Percentiles rank a stretch among this genome's conserved stretches.
phyloP scores from a whole-genome alignment of 1,140 invertebrate species.

The Himalopsyche phryganea region DNA sequence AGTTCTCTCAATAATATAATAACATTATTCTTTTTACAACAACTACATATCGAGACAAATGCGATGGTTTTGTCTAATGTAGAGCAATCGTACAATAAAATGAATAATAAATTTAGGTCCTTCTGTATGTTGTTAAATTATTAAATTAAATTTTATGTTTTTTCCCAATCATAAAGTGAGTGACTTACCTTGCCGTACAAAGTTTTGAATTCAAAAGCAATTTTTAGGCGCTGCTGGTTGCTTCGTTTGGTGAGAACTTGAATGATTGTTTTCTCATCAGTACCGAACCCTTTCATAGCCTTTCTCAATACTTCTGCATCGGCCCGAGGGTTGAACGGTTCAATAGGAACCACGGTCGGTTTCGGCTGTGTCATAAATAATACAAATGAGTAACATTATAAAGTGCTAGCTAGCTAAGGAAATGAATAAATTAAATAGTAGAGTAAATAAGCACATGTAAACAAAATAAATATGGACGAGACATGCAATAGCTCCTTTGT shows the following conservation, averaged over 20 bases:
- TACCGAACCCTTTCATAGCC: constrained; percentile 81
- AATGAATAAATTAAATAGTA: no score
- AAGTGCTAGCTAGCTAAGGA: no score
- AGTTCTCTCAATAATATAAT: no score
- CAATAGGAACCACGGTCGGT: constrained; percentile 63
- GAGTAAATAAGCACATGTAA: no score
- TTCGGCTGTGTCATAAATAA: constrained; percentile 51
- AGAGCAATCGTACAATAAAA: no score
- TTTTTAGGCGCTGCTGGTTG: constrained; percentile 70
- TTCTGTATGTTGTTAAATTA: no score
- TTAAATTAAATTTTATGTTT: not conserved
- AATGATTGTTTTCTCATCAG: constrained; percentile 80
- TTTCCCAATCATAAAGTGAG: not conserved
- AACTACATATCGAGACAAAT: no score
- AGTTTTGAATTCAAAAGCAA: constrained; percentile 74
- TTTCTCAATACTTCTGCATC: constrained; percentile 74
- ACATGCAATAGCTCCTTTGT: no score
- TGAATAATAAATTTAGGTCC: no score
- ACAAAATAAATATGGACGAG: no score
- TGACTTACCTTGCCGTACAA: constrained; percentile 71
- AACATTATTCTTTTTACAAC: no score
- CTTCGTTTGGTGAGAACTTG: constrained; percentile 68
- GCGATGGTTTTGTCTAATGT: no score
- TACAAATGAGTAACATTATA: not conserved
- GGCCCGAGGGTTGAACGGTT: constrained; percentile 65